Evolutionary conservation across 2,113 vertebrate species (phyloP), one percentile per base, ranked within the genome.

Genomic region (Rhinolophus ferrumequinum): DNA sequence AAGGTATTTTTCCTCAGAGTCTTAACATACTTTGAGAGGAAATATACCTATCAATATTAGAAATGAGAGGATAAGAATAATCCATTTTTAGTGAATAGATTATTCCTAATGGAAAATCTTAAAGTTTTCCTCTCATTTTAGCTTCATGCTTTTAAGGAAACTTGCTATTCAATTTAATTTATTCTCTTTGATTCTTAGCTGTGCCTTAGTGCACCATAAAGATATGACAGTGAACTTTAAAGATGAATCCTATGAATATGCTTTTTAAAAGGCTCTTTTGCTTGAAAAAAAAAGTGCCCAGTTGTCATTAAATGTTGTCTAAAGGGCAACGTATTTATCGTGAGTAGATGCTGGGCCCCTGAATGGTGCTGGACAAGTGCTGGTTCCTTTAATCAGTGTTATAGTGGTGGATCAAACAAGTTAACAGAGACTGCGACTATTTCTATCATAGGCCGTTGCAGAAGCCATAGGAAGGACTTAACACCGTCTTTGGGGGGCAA

Each of bases 101-200:
- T 44, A 44, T 44, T 44, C 41, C 41, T 44, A 44, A 44, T 44
- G 41, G 41, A 44, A 44, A 22, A 19, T 92, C n/a, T 70, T 72
- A 33, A 47, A 8, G 8, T 33, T 79, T 83, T 92, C 35, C 16
- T 80, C 50, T 69, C 41, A 82, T 85, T 90, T 95, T 82, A 38
- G 6, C 19, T 66, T 81, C 73, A 80, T 47, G 64, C 4, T 79
- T 88, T 96, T 87, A 92, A 70, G 26, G 69, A 92, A 94, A 50
- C 12, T 50, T 87, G 30, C 56, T 91, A 58, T 21, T 2, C 12
- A 83, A 47, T 60, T 73, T 93, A 67, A 92, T 92, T 66, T 80
- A 15, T n/a, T 76, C 41, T 67, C 67, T 76, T 81, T 77, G 18
- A 72, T 41, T 85, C n/a, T 81, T 90, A 77, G 8, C 4, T 76